Conservation (phyloP, 2,797 vertebrate genomes). For the Fistularia tabacaria region DNA sequence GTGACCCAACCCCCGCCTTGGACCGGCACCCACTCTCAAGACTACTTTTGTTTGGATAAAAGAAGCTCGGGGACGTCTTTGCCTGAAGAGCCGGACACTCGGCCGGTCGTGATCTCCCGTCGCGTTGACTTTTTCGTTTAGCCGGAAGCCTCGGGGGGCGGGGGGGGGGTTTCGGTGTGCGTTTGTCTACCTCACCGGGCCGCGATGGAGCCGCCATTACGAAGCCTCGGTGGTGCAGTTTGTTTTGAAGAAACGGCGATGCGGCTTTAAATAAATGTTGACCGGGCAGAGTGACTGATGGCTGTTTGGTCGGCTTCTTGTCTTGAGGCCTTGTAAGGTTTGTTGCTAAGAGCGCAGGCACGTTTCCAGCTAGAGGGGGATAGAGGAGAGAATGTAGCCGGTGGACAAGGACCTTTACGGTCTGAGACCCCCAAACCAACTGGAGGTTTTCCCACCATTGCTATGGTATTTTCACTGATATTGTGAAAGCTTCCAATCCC, state of each 20-base stretch:
- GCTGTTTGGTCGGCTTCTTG: conserved; percentile 52
- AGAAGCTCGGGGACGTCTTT: no score
- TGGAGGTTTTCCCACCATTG: background rate
- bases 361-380: conserved; percentile 20
- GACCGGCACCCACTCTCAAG: no score
- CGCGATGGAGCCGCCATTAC: no score
- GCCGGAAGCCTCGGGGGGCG: no score
- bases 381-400: conserved; percentile 17
- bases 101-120: no score
- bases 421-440: conserved; percentile 12
- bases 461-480: background rate
- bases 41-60: no score
- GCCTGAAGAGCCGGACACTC: no score
- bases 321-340: conserved; percentile 62
- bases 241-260: conserved; percentile 47
- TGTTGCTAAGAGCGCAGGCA: conserved; percentile 49
- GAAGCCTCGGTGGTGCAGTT: conserved; percentile 1
- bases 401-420: conserved; percentile 16
- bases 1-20: no score
- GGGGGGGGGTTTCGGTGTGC: no score
- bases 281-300: conserved; percentile 50
- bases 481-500: background rate
- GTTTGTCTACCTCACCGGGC: no score
- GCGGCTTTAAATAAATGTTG: conserved; percentile 59
- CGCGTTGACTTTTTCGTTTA: no score